Evolutionary conservation across 1,140 invertebrate species (phyloP).

Genomic region (Teleopsis dalmanni): DNA sequence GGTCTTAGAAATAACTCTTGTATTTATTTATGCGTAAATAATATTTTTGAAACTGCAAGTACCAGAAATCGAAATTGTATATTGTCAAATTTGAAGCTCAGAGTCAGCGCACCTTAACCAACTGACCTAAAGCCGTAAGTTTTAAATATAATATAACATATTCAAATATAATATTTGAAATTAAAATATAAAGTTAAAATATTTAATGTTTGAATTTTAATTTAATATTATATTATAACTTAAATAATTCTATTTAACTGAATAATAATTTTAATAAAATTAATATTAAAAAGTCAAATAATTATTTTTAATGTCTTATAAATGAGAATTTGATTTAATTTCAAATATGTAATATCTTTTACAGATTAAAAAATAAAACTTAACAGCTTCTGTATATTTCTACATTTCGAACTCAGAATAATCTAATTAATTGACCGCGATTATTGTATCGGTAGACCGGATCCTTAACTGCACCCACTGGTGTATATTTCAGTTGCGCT

Average conservation of each 20-base stretch:
- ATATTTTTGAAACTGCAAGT: too few species aligned
- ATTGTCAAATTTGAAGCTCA: too few species aligned
- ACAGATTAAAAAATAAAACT: neutral
- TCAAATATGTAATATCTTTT: neutral
- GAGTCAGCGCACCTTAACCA: too few species aligned
- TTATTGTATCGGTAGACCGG: slow-evolving; percentile 34
- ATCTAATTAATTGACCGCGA: slow-evolving; percentile 33
- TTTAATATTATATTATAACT: neutral
- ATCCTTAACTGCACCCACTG: slow-evolving; percentile 35
- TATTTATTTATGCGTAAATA: too few species aligned
- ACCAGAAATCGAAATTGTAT: too few species aligned
- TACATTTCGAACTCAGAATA: slow-evolving; percentile 15
- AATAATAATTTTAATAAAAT: neutral
- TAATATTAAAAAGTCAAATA: neutral
- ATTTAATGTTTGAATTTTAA: neutral
- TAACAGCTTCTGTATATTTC: neutral
- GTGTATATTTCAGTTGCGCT: slow-evolving; percentile 31
- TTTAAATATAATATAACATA: too few species aligned
- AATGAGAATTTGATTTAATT: neutral
- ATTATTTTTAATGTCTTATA: neutral
- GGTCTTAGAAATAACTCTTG: too few species aligned
- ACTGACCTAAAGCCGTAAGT: too few species aligned
- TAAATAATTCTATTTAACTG: neutral
- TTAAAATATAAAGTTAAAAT: too few species aligned
- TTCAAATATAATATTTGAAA: too few species aligned